Base-by-base conservation (phyloP, 1,140 invertebrate species). In the Cydia fagiglandana region DNA sequence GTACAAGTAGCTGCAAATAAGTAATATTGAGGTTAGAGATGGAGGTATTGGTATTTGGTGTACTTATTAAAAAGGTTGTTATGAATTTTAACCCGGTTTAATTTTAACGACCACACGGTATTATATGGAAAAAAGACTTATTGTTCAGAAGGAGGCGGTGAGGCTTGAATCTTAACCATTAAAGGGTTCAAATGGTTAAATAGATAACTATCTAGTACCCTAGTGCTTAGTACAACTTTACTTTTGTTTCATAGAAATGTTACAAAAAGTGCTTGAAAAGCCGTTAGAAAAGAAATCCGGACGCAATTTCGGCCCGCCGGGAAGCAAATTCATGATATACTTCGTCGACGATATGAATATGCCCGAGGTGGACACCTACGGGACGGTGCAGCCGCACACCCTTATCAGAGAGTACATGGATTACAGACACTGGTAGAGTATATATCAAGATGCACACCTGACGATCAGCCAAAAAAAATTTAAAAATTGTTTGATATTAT, bases 271-370 rank as follows among this genome's bases (percentile, higher is more conserved):
- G 53, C 93, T 99, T 41, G 98, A 99, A 88, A 97, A 98, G 79
- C 97, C 98, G 24, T 91, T 99, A 74, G 98, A 99, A 86, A 99
- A 99, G 93, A 99, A 99, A 91, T 97, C 98, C 1, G 98, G 98
- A 0, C 95, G 97, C 64, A 98, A 97, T 91, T 99, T 96, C 89
- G 98, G 97, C 0, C 98, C 98, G 50, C 97, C 97, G 1, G 98
- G 98, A 9, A 97, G 95, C 80, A 98, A 98, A 83, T 95, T 95
- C 15, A 95, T 99, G 86, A 96, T 99, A 76, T 99, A 99, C 90
- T 99, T 99, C 87, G 96, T 99, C 74, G 98, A 99, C 88, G 98
- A 99, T 87, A 95, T 99, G 94, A 99, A 99, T 92, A 99, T 99
- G 98, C 98, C 98, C 7, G 97, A 98, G 94, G 97, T 99, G 2